These are phyloP conservation scores for Drosophila anomelani DNA, from an alignment of 2,888 invertebrate genomes.

Conservation along the genomic window DNA sequence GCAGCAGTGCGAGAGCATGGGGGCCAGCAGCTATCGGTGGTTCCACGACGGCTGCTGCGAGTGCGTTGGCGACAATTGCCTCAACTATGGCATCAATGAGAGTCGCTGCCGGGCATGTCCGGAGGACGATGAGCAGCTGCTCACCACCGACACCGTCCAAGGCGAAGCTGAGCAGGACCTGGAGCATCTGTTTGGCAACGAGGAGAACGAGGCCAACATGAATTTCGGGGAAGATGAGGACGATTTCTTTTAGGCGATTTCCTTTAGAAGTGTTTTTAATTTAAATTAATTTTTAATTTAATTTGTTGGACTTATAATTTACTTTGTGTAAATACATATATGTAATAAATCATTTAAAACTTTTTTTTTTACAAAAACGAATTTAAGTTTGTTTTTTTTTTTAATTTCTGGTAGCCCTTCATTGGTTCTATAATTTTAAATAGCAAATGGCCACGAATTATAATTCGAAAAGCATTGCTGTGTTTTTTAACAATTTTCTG, in stretches of 20 bases:
- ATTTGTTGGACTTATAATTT: constrained; percentile 1
- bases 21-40: constrained; percentile 89
- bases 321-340: constrained; percentile 2
- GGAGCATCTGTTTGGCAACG: constrained; percentile 77
- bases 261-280: neutral
- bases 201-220: constrained; percentile 85
- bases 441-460: no score
- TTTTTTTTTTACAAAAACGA: neutral
- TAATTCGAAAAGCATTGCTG: no score
- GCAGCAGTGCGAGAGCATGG: constrained; percentile 83
- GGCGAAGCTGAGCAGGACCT: constrained; percentile 81
- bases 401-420: neutral
- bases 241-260: constrained; percentile 26
- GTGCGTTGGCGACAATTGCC: constrained; percentile 93
- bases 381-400: neutral
- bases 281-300: neutral
- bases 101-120: constrained; percentile 89
- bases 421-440: no score
- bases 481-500: no score
- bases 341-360: neutral
- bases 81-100: constrained; percentile 95
- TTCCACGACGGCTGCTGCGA: constrained; percentile 98
- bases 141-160: constrained; percentile 80
- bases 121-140: constrained; percentile 72
- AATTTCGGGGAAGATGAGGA: constrained; percentile 86